These are phyloP conservation scores for Melinopterus prodromus DNA, from an alignment of 2,888 invertebrate genomes.

Conservation along the genomic window DNA sequence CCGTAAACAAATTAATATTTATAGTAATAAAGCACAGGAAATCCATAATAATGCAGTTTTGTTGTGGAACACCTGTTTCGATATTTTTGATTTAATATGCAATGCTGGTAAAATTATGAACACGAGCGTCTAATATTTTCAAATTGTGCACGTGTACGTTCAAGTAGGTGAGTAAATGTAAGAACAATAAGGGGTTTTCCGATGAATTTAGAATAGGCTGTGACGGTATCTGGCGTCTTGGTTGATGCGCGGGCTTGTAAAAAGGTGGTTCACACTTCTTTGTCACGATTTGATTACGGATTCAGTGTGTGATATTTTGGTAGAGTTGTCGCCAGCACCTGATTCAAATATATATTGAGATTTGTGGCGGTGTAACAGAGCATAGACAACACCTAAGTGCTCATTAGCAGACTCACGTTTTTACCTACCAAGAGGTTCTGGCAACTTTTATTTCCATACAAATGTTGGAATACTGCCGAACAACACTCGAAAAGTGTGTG, in stretches of 20 bases:
- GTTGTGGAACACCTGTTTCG: background rate
- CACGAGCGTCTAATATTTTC: background rate
- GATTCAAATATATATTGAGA: slow-evolving; percentile 42
- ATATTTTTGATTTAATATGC: background rate
- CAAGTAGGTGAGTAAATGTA: background rate
- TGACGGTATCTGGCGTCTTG: background rate
- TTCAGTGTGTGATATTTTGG: slow-evolving; percentile 40
- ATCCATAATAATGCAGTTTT: background rate
- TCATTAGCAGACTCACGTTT: slow-evolving; percentile 4
- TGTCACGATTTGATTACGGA: slow-evolving; percentile 40
- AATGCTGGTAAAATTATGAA: background rate
- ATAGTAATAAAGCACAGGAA: background rate
- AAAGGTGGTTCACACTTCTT: slow-evolving; percentile 50
- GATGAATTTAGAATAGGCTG: background rate
- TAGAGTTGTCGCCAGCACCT: slow-evolving; percentile 40
- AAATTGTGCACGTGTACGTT: background rate
- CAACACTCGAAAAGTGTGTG: background rate
- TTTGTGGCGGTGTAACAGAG: background rate
- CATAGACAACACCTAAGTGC: background rate
- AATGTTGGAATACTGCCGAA: background rate
- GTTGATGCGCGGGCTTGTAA: slow-evolving; percentile 42
- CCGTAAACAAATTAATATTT: background rate
- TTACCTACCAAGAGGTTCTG: background rate
- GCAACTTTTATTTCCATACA: background rate
- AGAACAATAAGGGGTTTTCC: background rate